Evolutionary conservation across 2,797 vertebrate genomes (phyloP).

Genomic region (Aythya fuligula): DNA sequence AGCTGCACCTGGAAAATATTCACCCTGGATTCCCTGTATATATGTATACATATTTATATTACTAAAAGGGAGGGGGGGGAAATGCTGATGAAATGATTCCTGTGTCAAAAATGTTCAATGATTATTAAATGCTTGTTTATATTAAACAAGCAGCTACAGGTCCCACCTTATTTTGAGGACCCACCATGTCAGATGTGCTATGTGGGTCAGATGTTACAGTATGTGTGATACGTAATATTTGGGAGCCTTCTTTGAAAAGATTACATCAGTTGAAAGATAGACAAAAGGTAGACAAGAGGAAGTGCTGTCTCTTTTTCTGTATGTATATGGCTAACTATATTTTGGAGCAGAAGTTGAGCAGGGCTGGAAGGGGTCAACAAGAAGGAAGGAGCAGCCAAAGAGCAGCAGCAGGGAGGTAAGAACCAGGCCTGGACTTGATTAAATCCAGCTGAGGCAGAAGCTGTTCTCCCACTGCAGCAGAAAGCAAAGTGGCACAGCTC

Average conservation of each 20-base stretch:
- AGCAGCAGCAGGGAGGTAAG: not conserved
- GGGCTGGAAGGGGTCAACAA: not conserved
- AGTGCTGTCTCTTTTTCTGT: not conserved
- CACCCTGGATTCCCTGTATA: not conserved
- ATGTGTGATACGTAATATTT: rapidly evolving
- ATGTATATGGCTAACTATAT: not conserved
- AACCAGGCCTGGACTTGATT: not conserved
- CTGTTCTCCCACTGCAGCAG: not conserved
- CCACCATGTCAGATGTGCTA: not conserved
- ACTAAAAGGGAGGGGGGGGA: not conserved
- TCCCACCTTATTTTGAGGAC: not conserved
- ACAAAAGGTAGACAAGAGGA: not conserved
- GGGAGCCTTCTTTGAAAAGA: not conserved
- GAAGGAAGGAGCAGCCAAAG: not conserved
- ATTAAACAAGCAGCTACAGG: not conserved
- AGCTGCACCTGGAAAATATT: not conserved
- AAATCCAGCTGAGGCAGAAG: not conserved
- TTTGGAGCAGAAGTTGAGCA: not conserved
- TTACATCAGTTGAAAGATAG: not conserved
- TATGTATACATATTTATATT: not conserved
- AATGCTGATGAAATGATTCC: not conserved
- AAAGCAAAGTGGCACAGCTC: not conserved
- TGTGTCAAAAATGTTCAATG: not conserved
- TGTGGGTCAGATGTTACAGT: rapidly evolving
- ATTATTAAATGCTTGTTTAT: not conserved